A percentile compares a stretch with the other conserved stretches of the same genome.
Conservation (phyloP, 2,797 vertebrate species). For the Coregonus ussuriensis region DNA sequence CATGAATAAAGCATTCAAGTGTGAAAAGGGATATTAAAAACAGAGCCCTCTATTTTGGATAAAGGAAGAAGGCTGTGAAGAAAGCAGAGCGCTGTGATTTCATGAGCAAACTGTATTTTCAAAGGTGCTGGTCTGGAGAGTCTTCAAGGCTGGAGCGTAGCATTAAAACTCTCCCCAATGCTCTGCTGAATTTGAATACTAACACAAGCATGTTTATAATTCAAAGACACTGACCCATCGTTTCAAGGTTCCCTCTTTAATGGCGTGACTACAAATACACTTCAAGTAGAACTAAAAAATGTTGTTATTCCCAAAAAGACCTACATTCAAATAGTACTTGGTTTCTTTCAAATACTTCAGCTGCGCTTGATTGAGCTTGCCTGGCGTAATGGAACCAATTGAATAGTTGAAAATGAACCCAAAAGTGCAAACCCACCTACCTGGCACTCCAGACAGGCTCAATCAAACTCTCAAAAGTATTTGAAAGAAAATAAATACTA, state of each 20-base stretch:
- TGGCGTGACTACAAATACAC: too few species aligned
- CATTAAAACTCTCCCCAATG: neutral
- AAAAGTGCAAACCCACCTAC: neutral
- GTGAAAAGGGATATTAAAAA: conserved; percentile 38
- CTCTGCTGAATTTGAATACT: too few species aligned
- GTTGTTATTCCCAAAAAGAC: too few species aligned
- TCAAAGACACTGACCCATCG: too few species aligned
- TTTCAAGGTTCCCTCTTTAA: too few species aligned
- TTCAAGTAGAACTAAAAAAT: too few species aligned
- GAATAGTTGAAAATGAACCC: neutral
- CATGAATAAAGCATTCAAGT: conserved; percentile 12
- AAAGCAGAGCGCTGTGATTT: conserved; percentile 33
- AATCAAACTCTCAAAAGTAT: neutral
- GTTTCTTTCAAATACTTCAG: neutral
- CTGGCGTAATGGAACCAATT: neutral
- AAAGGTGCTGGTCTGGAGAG: conserved; percentile 30
- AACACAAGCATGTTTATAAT: too few species aligned
- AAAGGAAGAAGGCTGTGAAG: conserved; percentile 26
- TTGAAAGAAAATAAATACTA: neutral
- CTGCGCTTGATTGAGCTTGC: neutral
- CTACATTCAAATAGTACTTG: neutral
- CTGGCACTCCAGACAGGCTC: neutral
- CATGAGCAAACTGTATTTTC: conserved; percentile 42
- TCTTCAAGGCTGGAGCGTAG: neutral
- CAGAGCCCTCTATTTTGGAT: conserved; percentile 47